Evolutionary conservation across 1,140 invertebrate species (phyloP), one percentile per base, ranked within the genome.

Genomic region (Drosophila sechellia): DNA sequence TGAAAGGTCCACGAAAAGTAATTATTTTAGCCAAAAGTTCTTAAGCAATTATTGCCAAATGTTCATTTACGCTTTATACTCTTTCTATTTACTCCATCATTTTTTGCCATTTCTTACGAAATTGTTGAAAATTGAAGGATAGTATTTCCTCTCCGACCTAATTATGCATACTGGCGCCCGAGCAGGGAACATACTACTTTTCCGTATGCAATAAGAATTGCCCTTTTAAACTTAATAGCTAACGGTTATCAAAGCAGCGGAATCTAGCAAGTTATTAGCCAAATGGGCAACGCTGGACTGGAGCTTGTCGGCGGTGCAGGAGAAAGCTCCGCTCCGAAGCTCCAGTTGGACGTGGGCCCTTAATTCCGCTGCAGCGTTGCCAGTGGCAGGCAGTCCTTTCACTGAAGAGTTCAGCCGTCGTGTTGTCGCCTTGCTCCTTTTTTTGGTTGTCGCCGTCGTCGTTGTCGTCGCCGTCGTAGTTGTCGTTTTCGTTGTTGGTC

Each of bases 351-450:
- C 42, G 66, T 65, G 72, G 58, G 37, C 65, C 76, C 75, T 77
- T 50, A 65, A 52, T 77, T 78, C 53, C 69, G 76, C 80, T 79
- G 79, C 79, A 79, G 76, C 79, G 79, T 84, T 66, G 85, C 54
- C 77, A 89, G 84, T 89, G 84, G 77, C 81, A 78, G 75, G 65
- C 74, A 89, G 84, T 89, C 84, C 85, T 89, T 89, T 89, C 85
- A 85, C 85, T 89, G 85, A 89, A 89, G 84, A 89, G 84, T 89
- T 89, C 73, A 78, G 83, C 84, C 65, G 69, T 84, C 57, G 76
- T 75, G 72, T 76, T 54, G 77, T 61, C 71, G 54, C 61, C 61
- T 39, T 50, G 79, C 64, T 75, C 61, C 58, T 65, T 64, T 59
- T 61, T 27, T 56, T 71, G 56, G 68, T 74, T 50, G 75, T 65